Evolutionary conservation across 2,888 invertebrate genomes (phyloP), one percentile per base, ranked within the genome.

Genomic region (Kryphioiulus occultus): DNA sequence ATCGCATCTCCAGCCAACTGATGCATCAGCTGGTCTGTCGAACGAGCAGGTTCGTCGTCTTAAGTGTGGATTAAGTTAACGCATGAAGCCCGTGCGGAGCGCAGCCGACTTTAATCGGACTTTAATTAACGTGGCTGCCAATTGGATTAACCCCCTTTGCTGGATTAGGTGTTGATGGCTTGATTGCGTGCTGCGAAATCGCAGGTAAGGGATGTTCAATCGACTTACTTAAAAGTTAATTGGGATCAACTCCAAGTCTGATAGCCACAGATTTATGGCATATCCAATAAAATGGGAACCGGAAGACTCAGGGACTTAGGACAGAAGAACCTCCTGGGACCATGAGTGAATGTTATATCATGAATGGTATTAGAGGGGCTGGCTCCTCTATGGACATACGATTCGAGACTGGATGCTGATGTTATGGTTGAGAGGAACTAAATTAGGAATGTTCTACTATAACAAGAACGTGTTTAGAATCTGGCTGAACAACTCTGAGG

Each of bases 1-100:
- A 68, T 68, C 68, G 68, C 68, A 68, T 68, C 68, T 68, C 68
- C n/a, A n/a, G 26, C 26, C 68, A 26, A 26, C n/a, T 68, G 68
- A 68, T 68, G 26, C 68, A 68, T 68, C 68, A 68, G 68, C 68
- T 68, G 68, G 68, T n/a, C 68, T 22, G 68, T 7, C 12, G 68
- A 22, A 26, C 68, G 26, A 22, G n/a, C 22, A 12, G n/a, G 22
- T 22, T n/a, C 68, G 0, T 10, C 10, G 68, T n/a, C 3, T 26
- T 68, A 53, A 9, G 47, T 59, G 22, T 68, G 68, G 68, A 68
- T 68, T 68, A n/a, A n/a, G n/a, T n/a, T n/a, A 26, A 68, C 68
- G 68, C 26, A 12, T 10, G 68, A 10, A n/a, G n/a, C n/a, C n/a
- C n/a, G n/a, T n/a, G n/a, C n/a, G n/a, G n/a, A n/a, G 22, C 59